Base-by-base conservation (phyloP, 2,113 vertebrate genomes). In the Peromyscus californicus region DNA sequence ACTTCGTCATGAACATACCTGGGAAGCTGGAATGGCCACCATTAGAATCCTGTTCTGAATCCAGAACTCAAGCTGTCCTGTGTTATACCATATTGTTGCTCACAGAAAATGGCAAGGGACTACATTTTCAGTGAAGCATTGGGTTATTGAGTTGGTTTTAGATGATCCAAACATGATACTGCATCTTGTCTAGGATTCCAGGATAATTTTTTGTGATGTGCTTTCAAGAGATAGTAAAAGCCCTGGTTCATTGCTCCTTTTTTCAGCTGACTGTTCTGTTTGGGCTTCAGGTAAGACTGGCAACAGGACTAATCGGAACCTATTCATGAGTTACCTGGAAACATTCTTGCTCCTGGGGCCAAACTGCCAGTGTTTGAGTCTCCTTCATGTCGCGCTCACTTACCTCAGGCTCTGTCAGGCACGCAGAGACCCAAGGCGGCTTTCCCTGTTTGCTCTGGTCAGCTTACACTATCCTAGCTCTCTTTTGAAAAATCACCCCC, bases 401-500 rank as follows among this genome's bases (percentile, higher is more conserved):
- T 59, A 13, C 51, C 65, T 22, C 61, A 4, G 84, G 70, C 96
- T 39, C 5, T 85, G 42, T 92, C 86, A 36, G 39, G 24, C 15
- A 51, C 59, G 3, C 0, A 74, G 92, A 90, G 76, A 65, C 74
- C 0, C 3, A 65, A 89, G 78, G 89, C 61, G 57, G 89, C 29
- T 74, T 95, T 94, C 93, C 57, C 72, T 76, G 69, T 95, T 95
- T 90, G 90, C 94, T n/a, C 1, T 69, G 75, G 93, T 85, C 97
- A 96, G 26, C 84, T 95, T 75, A 57, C 39, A 48, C 65, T 67
- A 0, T 89, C 83, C 89, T 70, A 0, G 92, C 67, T 94, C 76
- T 95, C 59, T 91, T 86, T 94, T 87, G 89, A 94, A 95, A 96
- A 96, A 36, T 93, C 70, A 97, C 91, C 89, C 84, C 78, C 42